Conservation (phyloP, 2,113 vertebrate genomes). For the Copsychus sechellarum region DNA sequence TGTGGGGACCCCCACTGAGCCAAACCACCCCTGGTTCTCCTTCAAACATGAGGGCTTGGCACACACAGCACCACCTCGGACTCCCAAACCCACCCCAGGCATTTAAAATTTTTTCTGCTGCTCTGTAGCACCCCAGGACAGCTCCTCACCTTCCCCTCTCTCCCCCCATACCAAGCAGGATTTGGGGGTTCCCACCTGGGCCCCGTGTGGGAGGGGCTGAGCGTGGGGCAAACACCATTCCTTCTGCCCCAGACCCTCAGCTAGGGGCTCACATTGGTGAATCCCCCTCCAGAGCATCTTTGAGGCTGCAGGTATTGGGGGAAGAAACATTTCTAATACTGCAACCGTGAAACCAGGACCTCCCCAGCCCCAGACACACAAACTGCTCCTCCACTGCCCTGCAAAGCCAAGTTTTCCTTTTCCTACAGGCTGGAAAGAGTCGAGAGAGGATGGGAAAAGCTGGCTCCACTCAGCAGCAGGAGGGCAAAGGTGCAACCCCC, state of each 20-base stretch:
- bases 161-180: fast-evolving
- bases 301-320: neutral
- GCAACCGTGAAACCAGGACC: fast-evolving
- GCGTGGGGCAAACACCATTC: fast-evolving
- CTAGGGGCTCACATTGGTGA: fast-evolving
- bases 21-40: neutral
- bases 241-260: neutral
- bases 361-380: neutral
- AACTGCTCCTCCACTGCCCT: neutral
- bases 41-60: fast-evolving
- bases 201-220: neutral
- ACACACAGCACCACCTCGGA: fast-evolving
- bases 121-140: neutral
- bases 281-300: neutral
- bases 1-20: fast-evolving
- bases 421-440: neutral
- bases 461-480: neutral
- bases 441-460: neutral
- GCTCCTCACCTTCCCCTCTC: neutral
- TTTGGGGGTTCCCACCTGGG: neutral
- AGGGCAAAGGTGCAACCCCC: neutral
- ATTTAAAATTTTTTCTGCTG: neutral
- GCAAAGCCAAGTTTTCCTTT: neutral
- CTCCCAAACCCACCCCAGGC: fast-evolving
- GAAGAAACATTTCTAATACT: fast-evolving